Base-by-base conservation (phyloP, 1,140 invertebrate genomes). In the Rhopalosiphum padi region DNA sequence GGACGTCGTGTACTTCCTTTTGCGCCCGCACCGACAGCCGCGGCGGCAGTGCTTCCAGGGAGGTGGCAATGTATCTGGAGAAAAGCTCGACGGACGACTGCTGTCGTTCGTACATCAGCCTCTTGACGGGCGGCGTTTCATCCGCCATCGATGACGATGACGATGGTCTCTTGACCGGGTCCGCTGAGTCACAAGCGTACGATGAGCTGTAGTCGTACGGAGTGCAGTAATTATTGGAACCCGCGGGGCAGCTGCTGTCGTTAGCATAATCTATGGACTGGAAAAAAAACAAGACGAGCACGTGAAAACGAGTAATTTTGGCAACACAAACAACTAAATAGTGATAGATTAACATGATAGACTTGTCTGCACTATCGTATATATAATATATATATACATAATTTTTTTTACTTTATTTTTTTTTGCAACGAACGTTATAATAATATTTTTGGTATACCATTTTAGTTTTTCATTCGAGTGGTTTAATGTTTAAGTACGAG, bases 11-110 rank as follows among this genome's bases (percentile, higher is more conserved):
- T 2, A 89, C 30, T n/a, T 89, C 87, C 9, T 89, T 89, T 9
- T 89, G 87, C 0, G 87, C 87, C 7, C 5, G 35, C 30, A 89
- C 22, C 8, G 87, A n/a, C 48, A 89, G 22, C 35, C 46, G 30
- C 6, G 87, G 87, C 7, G 46, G 48, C 18, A 89, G 48, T 5
- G n/a, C 22, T 30, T 89, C 87, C 87, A 89, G 18, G 7, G 87
- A 89, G 15, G 87, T 89, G 48, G 48, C 48, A 5, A 89, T 89
- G 87, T 89, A 89, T 18, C 35, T 89, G 87, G 87, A n/a, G 48
- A 89, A 89, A 0, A 89, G 41, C n/a, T 89, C 87, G 3, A 21
- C 18, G 48, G 87, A 53, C 46, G 87, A 89, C 22, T 89, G 87
- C 35, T 89, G 87, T 46, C 35, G 87, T 51, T 89, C 46, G 87